Evolutionary conservation across 2,113 vertebrate species (phyloP).

Genomic region (Trogon melanurus): DNA sequence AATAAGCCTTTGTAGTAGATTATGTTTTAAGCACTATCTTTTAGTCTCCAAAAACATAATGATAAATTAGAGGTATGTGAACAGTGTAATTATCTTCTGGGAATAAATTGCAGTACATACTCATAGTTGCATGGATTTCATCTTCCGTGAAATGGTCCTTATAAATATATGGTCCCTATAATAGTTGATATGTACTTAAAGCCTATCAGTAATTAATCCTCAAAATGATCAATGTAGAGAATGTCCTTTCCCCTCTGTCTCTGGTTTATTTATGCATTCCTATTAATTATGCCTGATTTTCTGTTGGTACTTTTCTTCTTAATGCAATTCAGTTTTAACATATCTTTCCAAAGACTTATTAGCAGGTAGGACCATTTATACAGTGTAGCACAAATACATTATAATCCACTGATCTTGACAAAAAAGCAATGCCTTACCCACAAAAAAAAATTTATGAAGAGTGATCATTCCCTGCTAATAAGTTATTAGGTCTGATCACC

Average conservation of each 20-base stretch:
- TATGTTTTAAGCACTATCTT: background rate
- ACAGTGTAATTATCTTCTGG: background rate
- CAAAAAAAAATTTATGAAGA: slow-evolving; percentile 86
- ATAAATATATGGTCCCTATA: slow-evolving; percentile 43
- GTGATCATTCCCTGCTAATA: slow-evolving; percentile 89
- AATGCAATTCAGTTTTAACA: slow-evolving; percentile 79
- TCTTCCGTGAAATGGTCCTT: slow-evolving; percentile 17
- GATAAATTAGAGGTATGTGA: background rate
- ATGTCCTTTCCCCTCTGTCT: slow-evolving; percentile 52
- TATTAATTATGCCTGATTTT: slow-evolving; percentile 76
- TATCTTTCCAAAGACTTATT: slow-evolving; percentile 79
- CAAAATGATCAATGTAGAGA: slow-evolving; percentile 37
- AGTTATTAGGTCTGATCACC: slow-evolving; percentile 82
- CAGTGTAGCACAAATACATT: slow-evolving; percentile 88
- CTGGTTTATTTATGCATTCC: slow-evolving; percentile 68
- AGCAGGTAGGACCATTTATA: slow-evolving; percentile 82
- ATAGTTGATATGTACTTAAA: slow-evolving; percentile 15
- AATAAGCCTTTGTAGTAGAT: background rate
- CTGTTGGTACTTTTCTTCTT: slow-evolving; percentile 66
- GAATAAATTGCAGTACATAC: slow-evolving; percentile 8
- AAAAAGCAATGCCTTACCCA: slow-evolving; percentile 84
- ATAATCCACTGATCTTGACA: slow-evolving; percentile 86
- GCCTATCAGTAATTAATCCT: slow-evolving; percentile 45
- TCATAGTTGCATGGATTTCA: background rate
- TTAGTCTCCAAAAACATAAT: slow-evolving; percentile 15